phyloP scores from a whole-genome alignment of 2,888 invertebrate genomes.

The Poecilus cupreus region DNA sequence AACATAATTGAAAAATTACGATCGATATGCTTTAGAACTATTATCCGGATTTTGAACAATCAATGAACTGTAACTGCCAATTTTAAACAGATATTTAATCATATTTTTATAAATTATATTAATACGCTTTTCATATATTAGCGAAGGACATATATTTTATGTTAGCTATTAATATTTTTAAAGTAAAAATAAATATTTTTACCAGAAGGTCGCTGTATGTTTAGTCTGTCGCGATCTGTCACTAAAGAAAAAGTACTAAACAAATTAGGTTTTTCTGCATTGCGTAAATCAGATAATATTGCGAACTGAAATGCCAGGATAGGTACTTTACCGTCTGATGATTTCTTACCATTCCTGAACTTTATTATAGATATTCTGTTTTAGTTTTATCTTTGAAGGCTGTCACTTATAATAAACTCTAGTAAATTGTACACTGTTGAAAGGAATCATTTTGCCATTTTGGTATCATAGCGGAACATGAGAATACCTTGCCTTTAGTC shows the following conservation, averaged over 20 bases:
- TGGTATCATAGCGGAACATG: no score
- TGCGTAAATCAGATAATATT: constrained; percentile 30
- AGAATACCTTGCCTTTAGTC: no score
- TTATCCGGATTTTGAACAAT: constrained; percentile 12
- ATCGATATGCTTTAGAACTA: constrained; percentile 3
- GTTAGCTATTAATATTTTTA: neutral
- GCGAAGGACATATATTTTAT: no score
- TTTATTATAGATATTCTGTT: constrained; percentile 27
- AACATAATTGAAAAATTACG: neutral
- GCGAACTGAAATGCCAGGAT: constrained; percentile 5
- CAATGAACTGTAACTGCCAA: constrained; percentile 18
- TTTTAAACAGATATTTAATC: no score
- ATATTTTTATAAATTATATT: no score
- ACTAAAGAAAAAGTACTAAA: neutral
- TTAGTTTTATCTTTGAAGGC: constrained; percentile 14
- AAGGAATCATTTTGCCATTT: neutral
- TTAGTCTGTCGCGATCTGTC: neutral
- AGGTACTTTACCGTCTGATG: constrained; percentile 7
- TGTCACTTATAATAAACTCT: neutral
- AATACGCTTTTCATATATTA: neutral
- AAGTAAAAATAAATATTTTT: neutral
- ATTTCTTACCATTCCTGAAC: neutral
- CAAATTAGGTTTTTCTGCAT: neutral
- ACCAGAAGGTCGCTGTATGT: neutral
- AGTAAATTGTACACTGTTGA: constrained; percentile 28